Evolutionary conservation across 1,140 invertebrate genomes (phyloP).

Genomic region (Heliconius hermathena): DNA sequence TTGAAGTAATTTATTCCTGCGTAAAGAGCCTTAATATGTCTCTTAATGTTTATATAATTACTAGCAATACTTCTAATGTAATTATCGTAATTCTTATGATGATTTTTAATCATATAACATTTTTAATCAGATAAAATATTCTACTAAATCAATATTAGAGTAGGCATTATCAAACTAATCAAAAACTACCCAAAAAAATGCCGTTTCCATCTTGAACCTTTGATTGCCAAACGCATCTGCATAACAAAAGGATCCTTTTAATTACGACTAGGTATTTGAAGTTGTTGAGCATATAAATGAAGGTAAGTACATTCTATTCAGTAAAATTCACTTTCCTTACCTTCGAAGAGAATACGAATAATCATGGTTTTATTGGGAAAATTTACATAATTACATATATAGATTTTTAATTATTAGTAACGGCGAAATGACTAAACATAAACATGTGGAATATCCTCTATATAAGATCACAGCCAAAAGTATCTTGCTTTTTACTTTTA

Average conservation of each 20-base stretch:
- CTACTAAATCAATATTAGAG: no score
- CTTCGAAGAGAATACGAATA: neutral
- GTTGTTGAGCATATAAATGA: conserved; percentile 4
- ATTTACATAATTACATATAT: neutral
- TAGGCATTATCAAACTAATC: neutral
- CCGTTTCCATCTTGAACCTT: neutral
- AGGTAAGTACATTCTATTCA: neutral
- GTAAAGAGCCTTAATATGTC: no score
- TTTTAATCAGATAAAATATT: no score
- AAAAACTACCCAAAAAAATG: neutral
- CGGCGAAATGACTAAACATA: neutral
- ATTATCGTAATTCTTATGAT: no score
- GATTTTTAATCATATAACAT: no score
- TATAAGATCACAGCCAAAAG: neutral
- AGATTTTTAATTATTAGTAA: neutral
- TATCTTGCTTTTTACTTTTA: neutral
- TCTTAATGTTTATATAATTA: no score
- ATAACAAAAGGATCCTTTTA: conserved; percentile 11
- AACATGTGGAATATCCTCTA: neutral
- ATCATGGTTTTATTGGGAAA: neutral
- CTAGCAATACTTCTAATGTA: no score
- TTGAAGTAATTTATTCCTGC: no score
- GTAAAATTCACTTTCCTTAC: neutral
- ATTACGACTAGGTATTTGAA: neutral
- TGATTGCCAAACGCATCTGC: conserved; percentile 6